Evolutionary conservation across 1,140 invertebrate species (phyloP), one percentile per base, ranked within the genome.

Genomic region (Drosophila insularis): DNA sequence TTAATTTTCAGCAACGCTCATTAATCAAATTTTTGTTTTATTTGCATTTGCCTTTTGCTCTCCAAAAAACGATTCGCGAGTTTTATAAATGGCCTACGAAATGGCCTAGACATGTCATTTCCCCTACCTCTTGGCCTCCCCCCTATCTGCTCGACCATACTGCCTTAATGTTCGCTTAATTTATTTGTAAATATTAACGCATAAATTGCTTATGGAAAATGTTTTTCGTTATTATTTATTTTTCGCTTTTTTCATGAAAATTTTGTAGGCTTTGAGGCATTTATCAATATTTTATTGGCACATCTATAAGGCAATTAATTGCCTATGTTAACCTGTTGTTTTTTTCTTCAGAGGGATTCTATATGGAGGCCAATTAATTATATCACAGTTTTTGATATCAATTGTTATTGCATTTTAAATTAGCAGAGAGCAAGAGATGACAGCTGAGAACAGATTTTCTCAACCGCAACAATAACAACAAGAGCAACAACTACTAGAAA

Each of bases 101-200:
- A 81, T 81, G 78, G 68, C 73, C 78, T 77, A 81, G 71, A 58
- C 68, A 80, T 50, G 54, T 46, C 54, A 39, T 55, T 39, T 11
- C 17, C 1, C 59, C 40, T n/a, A 23, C 54, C 46, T 13, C 40
- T 54, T 19, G 3, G 32, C 63, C 11, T 4, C 23, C 32, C n/a
- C 10, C 17, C 32, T 11, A 13, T 10, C 32, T 27, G 4, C 37
- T 14, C 10, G n/a, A 14, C 23, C 61, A 50, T 63, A 10, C 8
- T 61, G 13, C 23, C 19, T n/a, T 58, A 14, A 14, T 17, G 27
- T 50, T 31, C 69, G 58, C 72, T 68, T 81, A 80, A 80, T 80
- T 80, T 76, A 80, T 80, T 68, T 80, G 78, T 80, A 80, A 76
- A 80, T 80, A 80, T 80, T 68, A 81, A 81, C 72, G 75, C 72